Evolutionary conservation across 2,797 vertebrate species (phyloP), one percentile per base, ranked within the genome.

Genomic region (Acanthurus leucopareius): DNA sequence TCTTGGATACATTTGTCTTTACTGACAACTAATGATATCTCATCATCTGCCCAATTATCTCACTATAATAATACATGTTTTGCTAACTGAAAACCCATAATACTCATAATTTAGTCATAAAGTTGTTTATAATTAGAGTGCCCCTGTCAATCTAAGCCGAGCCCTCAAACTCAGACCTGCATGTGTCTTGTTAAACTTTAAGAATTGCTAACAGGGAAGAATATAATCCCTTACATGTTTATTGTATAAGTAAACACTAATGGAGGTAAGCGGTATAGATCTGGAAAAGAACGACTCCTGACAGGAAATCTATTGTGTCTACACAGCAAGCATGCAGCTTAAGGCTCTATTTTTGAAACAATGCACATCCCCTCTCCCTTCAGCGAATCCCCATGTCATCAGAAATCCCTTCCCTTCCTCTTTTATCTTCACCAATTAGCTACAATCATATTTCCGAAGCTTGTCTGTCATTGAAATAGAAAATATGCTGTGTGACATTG

Each of bases 281-380:
- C 73, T 80, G 69, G 60, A 77, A 61, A 77, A 71, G 73, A 85
- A 90, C 73, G 58, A 87, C 86, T 79, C 69, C 83, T 89, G 91
- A 86, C 89, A 92, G 90, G 82, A 89, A 90, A 91, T 90, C 88
- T 60, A 86, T 92, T 86, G 86, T 88, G 84, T 88, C 84, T 74
- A 70, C 75, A 56, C 77, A 78, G 84, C 82, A 90, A 84, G 77
- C 74, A 65, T 44, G 48, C 54, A 69, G 88, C 90, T 91, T 90
- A 89, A 80, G 77, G 56, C 67, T 80, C 83, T 88, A 82, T 90
- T 90, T 91, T 84, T 82, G 73, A 88, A 76, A 92, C 84, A 90
- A 86, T 88, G 52, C 76, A 77, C 80, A 85, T 75, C 57, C 59
- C 16, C 45, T 65, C 70, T 80, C 61, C 77, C 73, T 48, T 69